A percentile compares a stretch with the other conserved stretches of the same genome.
Evolutionary conservation across 2,888 invertebrate species (phyloP).

Genomic region (Nowickia ferox): DNA sequence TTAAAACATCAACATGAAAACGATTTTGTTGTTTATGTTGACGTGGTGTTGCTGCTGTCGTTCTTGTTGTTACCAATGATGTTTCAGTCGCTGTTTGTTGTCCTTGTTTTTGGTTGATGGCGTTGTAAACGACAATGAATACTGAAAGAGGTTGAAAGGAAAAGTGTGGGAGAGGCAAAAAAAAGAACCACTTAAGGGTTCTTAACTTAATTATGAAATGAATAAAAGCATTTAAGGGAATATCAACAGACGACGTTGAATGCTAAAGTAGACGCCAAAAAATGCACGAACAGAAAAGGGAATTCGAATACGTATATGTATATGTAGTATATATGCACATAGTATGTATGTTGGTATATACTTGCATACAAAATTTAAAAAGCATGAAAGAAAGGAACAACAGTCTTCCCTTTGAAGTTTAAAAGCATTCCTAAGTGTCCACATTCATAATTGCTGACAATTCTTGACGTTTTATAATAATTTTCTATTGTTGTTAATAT

Average conservation of each 20-base stretch:
- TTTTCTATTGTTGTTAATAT: neutral
- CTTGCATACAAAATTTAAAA: neutral
- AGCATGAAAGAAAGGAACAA: conserved; percentile 11
- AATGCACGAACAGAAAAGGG: neutral
- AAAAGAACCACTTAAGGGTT: conserved; percentile 71
- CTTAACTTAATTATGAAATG: conserved; percentile 75
- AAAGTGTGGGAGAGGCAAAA: conserved; percentile 57
- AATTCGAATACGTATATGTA: neutral
- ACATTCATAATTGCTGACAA: conserved; percentile 20
- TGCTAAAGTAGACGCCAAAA: conserved; percentile 25
- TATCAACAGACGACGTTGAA: conserved; percentile 54
- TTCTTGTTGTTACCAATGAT: neutral
- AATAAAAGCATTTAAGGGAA: conserved; percentile 68
- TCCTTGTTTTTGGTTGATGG: conserved; percentile 53
- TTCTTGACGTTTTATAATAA: conserved; percentile 30
- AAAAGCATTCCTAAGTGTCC: conserved; percentile 9
- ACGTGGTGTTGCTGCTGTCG: conserved; percentile 11
- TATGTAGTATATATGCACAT: too few relatives aligned
- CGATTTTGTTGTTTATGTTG: conserved; percentile 53
- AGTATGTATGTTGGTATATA: too few relatives aligned
- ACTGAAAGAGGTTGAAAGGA: conserved; percentile 56
- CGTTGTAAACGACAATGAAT: conserved; percentile 45
- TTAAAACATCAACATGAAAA: conserved; percentile 68
- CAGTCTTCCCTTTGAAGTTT: conserved; percentile 31
- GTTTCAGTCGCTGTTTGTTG: conserved; percentile 46